Conservation (phyloP, 2,797 vertebrate genomes). For the Morelia viridis region DNA sequence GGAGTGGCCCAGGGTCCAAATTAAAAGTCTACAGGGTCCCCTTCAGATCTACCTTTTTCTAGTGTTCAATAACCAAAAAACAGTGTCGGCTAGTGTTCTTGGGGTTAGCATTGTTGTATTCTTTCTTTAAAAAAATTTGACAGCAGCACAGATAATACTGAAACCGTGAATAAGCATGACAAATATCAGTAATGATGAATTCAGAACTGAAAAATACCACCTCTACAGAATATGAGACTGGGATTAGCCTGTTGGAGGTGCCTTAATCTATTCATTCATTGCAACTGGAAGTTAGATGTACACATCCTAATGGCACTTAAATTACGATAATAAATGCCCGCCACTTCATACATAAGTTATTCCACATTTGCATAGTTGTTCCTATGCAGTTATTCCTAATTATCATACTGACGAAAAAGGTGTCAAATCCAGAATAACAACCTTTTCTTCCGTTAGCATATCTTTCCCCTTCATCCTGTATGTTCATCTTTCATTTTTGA, state of each 20-base stretch:
- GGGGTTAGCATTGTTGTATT: constrained; percentile 29
- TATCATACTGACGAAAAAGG: constrained; percentile 54
- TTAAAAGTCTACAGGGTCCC: not conserved
- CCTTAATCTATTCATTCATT: constrained; percentile 65
- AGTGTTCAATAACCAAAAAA: not conserved
- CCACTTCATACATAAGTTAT: constrained; percentile 68
- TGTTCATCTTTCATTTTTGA: constrained; percentile 8
- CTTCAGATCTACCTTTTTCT: not conserved
- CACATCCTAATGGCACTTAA: constrained; percentile 57
- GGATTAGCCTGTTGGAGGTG: constrained; percentile 53
- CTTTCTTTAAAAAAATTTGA: constrained; percentile 47
- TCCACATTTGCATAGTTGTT: constrained; percentile 64
- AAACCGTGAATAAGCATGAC: constrained; percentile 53
- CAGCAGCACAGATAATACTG: constrained; percentile 30
- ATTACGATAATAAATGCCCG: constrained; percentile 70
- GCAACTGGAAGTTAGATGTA: constrained; percentile 60
- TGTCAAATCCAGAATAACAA: constrained; percentile 43
- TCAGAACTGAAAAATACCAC: constrained; percentile 49
- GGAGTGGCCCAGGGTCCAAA: not conserved
- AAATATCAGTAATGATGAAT: constrained; percentile 54
- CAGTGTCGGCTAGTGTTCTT: constrained; percentile 16
- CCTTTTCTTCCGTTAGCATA: not conserved
- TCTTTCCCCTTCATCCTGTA: not conserved
- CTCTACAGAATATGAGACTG: constrained; percentile 33
- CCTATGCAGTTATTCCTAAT: constrained; percentile 56